A percentile compares a stretch with the other conserved stretches of the same genome.
phyloP scores from a whole-genome alignment of 2,797 vertebrate species.

The Gallinago solitaria region DNA sequence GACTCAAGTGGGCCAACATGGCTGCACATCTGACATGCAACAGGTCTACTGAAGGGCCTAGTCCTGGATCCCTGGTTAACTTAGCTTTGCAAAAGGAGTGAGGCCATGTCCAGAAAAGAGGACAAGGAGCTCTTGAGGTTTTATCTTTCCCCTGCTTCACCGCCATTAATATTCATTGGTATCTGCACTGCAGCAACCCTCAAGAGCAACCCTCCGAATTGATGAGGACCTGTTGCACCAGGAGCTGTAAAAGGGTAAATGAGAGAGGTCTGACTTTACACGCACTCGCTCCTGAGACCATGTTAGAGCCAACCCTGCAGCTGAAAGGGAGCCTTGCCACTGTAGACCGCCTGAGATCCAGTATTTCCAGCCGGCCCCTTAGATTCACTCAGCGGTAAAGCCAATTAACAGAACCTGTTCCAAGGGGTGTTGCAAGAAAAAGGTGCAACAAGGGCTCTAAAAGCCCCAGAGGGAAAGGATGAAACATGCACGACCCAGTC shows the following conservation, averaged over 20 bases:
- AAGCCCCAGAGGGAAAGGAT: not conserved
- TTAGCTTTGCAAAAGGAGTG: not conserved
- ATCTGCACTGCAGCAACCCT: not conserved
- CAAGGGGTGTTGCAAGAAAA: not conserved
- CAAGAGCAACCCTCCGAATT: not conserved
- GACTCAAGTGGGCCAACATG: accelerated
- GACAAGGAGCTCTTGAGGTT: not conserved
- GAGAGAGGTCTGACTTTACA: not conserved
- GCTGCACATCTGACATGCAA: not conserved
- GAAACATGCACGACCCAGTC: accelerated
- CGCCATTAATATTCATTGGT: accelerated
- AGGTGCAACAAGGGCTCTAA: not conserved
- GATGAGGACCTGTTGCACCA: not conserved
- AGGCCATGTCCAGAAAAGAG: not conserved
- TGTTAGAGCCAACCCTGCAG: not conserved
- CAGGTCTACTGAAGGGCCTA: not conserved
- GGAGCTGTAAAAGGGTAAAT: not conserved
- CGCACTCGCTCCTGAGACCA: not conserved
- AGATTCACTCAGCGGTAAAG: not conserved
- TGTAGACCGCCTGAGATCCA: not conserved
- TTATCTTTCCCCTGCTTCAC: not conserved
- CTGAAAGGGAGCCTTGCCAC: not conserved
- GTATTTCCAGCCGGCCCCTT: not conserved
- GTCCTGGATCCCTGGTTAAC: not conserved
- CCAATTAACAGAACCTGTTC: not conserved